Evolutionary conservation across 2,797 vertebrate genomes (phyloP).

Genomic region (Cygnus olor): DNA sequence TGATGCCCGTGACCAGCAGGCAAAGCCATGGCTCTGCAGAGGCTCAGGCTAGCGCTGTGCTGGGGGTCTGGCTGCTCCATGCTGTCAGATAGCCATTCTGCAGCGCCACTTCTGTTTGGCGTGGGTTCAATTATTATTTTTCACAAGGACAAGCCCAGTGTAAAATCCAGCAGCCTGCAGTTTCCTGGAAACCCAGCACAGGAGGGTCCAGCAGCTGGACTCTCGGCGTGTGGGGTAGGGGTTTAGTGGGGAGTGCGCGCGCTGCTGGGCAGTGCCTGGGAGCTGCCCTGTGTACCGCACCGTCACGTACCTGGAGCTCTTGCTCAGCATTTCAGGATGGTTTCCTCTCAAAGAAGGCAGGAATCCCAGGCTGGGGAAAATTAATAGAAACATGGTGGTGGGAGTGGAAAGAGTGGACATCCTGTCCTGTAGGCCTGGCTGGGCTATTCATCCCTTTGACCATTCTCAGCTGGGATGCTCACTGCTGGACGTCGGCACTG

Average conservation of each 20-base stretch:
- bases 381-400: neutral
- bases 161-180: neutral
- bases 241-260: neutral
- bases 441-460: neutral
- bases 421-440: neutral
- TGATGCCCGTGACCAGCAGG: neutral
- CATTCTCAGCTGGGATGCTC: accelerated
- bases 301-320: neutral
- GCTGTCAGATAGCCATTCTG: neutral
- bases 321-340: neutral
- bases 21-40: neutral
- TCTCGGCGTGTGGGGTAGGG: accelerated
- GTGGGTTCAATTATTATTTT: neutral
- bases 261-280: neutral
- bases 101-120: neutral
- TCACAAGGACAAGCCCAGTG: neutral
- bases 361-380: neutral
- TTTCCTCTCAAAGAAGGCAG: neutral
- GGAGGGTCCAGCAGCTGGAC: neutral
- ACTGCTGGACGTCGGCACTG: accelerated
- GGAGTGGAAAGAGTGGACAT: neutral
- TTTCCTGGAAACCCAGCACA: neutral
- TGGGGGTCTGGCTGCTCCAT: neutral
- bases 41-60: neutral
- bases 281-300: neutral